phyloP scores from a whole-genome alignment of 2,113 vertebrate genomes.

The Clarias gariepinus region DNA sequence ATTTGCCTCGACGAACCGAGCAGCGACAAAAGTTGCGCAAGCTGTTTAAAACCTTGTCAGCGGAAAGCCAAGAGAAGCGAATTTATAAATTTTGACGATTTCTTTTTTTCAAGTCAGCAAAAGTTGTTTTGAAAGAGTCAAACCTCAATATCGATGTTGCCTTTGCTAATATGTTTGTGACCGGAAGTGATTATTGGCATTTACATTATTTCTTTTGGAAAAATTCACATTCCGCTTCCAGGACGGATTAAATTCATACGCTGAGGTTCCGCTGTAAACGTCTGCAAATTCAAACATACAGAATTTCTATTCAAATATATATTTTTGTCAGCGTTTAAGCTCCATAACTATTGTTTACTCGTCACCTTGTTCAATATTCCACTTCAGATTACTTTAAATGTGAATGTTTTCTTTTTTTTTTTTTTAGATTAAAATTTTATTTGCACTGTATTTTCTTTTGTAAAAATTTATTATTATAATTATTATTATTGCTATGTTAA shows the following conservation, averaged over 20 bases:
- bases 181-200: no score
- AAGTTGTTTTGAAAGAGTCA: no score
- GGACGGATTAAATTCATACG: no score
- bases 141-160: no score
- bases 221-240: no score
- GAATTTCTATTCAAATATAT: not conserved
- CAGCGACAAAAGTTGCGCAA: not conserved
- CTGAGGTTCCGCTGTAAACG: not conserved
- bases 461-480: slow-evolving; percentile 51
- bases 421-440: slow-evolving; percentile 48
- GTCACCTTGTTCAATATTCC: slow-evolving; percentile 17
- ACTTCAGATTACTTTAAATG: slow-evolving; percentile 51
- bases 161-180: no score
- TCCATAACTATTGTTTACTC: not conserved
- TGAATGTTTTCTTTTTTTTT: slow-evolving; percentile 61
- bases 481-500: slow-evolving; percentile 31
- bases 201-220: no score
- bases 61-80: no score
- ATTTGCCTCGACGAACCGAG: not conserved
- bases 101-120: no score
- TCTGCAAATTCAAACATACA: not conserved
- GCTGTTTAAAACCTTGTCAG: no score
- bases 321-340: not conserved
- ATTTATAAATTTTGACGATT: no score
- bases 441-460: slow-evolving; percentile 48